Conservation (phyloP, 1,140 invertebrate genomes). For the Eulimnadia texana region DNA sequence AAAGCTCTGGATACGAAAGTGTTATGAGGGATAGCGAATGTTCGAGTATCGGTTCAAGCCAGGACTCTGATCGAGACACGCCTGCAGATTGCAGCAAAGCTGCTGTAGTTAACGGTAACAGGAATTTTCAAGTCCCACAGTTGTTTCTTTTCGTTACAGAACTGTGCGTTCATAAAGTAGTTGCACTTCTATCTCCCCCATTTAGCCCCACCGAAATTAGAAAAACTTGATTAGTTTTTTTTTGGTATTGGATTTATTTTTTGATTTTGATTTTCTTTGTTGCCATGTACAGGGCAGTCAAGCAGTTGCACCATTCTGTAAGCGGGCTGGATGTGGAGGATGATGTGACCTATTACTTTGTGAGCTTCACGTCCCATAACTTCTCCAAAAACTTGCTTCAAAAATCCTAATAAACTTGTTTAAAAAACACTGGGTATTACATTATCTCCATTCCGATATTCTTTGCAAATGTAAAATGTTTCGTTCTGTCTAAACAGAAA, state of each 20-base stretch:
- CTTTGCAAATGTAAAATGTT: too few relatives aligned
- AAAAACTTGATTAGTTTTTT: background rate
- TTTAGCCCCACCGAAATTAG: background rate
- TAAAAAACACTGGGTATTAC: too few relatives aligned
- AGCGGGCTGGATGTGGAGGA: background rate
- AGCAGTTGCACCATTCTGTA: slow-evolving; percentile 16
- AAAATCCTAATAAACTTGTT: too few relatives aligned
- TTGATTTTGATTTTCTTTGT: background rate
- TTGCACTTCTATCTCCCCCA: background rate
- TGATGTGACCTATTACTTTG: background rate
- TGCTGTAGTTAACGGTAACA: background rate
- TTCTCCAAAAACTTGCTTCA: background rate
- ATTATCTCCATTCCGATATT: too few relatives aligned
- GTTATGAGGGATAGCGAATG: slow-evolving; percentile 55
- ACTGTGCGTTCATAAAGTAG: background rate
- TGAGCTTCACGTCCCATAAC: background rate
- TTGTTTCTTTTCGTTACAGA: background rate
- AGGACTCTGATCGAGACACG: slow-evolving; percentile 44
- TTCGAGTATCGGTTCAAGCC: slow-evolving; percentile 60
- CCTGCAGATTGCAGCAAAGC: background rate
- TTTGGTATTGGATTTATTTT: background rate
- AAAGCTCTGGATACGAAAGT: slow-evolving; percentile 79
- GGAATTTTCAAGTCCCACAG: background rate
- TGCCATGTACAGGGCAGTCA: slow-evolving; percentile 10
- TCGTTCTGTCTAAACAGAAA: too few relatives aligned